A percentile compares a stretch with the other conserved stretches of the same genome.
Evolutionary conservation across 2,888 invertebrate species (phyloP).

Genomic region (Drosophila robusta): DNA sequence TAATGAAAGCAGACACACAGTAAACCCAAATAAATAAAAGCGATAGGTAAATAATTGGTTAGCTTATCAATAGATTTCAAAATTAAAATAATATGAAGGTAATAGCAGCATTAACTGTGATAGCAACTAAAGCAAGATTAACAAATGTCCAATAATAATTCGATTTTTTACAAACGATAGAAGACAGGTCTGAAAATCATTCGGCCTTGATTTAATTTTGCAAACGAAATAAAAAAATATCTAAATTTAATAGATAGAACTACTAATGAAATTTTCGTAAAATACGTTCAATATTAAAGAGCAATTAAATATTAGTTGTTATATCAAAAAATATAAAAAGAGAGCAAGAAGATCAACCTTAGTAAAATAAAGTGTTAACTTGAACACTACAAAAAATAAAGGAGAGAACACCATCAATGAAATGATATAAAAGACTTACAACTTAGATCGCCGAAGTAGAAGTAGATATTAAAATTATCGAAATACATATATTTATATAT

Average conservation of each 20-base stretch:
- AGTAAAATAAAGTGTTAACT: not conserved
- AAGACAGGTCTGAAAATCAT: no score
- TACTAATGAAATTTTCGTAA: no score
- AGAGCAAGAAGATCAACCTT: not conserved
- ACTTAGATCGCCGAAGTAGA: conserved; percentile 17
- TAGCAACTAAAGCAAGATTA: not conserved
- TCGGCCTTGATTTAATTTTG: no score
- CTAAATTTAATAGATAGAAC: no score
- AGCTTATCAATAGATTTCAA: not conserved
- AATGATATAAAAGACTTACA: conserved; percentile 27
- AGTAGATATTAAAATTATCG: not conserved
- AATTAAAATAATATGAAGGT: not conserved
- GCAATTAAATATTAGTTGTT: not conserved
- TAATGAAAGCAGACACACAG: not conserved
- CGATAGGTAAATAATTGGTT: not conserved
- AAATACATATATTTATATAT: not conserved
- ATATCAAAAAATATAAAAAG: not conserved
- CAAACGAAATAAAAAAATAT: no score
- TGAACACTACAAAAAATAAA: not conserved
- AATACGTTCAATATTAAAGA: no score
- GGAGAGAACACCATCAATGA: conserved; percentile 25
- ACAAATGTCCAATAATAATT: not conserved
- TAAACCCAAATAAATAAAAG: not conserved
- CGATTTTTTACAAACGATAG: no score
- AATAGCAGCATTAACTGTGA: not conserved